Percentiles rank a stretch among this genome's conserved stretches.
Evolutionary conservation across 1,140 invertebrate genomes (phyloP).

Genomic region (Megalopta genalis): DNA sequence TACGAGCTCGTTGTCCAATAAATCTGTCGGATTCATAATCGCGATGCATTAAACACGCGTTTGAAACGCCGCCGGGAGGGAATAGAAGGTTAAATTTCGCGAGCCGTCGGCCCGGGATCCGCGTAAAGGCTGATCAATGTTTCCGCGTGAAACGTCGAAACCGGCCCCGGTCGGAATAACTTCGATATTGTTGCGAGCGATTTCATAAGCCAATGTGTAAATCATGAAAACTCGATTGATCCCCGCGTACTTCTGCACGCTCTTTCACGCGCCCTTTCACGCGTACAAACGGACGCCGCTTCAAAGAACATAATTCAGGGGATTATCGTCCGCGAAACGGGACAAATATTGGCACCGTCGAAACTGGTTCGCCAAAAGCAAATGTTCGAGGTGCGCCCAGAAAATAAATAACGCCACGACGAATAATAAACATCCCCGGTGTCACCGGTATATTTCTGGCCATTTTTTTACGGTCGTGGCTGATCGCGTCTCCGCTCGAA

Average conservation of each 20-base stretch:
- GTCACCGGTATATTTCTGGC: conserved; percentile 55
- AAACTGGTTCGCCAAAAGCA: conserved; percentile 62
- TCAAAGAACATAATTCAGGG: conserved; percentile 67
- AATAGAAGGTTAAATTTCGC: not conserved
- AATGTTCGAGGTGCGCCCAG: conserved; percentile 60
- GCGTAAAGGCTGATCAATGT: conserved; percentile 49
- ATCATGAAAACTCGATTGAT: conserved; percentile 59
- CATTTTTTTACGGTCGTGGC: conserved; percentile 42
- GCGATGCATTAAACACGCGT: not conserved
- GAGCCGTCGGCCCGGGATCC: not conserved
- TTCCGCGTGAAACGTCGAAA: conserved; percentile 28
- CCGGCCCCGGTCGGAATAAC: conserved; percentile 39
- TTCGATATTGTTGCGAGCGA: conserved; percentile 48
- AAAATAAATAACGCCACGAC: conserved; percentile 61
- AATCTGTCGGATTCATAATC: conserved; percentile 18
- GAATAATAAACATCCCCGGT: conserved; percentile 63
- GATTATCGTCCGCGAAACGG: conserved; percentile 62
- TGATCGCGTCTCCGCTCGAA: conserved; percentile 53
- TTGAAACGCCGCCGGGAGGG: not conserved
- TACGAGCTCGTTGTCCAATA: not conserved
- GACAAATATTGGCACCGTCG: conserved; percentile 63
- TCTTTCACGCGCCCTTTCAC: conserved; percentile 50
- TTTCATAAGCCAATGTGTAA: conserved; percentile 59
- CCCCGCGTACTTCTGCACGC: conserved; percentile 42
- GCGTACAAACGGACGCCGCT: conserved; percentile 56